Conservation (phyloP, 2,888 invertebrate species). For the Drosophila limbata region DNA sequence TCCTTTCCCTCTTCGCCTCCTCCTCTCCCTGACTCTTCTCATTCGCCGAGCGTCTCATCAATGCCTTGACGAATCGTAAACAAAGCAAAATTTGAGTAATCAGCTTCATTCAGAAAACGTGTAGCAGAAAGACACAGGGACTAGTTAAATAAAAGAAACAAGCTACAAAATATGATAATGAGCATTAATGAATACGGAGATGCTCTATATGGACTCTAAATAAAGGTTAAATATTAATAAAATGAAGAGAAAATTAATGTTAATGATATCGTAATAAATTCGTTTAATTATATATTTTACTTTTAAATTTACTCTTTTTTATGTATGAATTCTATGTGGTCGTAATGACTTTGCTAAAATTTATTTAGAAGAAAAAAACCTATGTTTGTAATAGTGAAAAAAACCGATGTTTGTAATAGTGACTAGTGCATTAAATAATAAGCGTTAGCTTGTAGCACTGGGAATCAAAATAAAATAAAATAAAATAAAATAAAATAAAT, state of each 20-base stretch:
- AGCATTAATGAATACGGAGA: neutral
- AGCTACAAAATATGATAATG: conserved; percentile 26
- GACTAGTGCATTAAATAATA: too few species aligned
- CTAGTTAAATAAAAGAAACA: conserved; percentile 54
- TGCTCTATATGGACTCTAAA: conserved; percentile 26
- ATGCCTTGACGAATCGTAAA: conserved; percentile 75
- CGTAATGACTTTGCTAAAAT: too few species aligned
- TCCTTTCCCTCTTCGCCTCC: neutral
- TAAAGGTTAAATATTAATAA: neutral
- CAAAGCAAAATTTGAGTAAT: conserved; percentile 78
- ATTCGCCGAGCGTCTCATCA: conserved; percentile 47
- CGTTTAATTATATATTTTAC: too few species aligned
- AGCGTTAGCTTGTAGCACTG: too few species aligned
- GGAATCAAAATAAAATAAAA: too few species aligned
- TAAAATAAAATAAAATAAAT: too few species aligned
- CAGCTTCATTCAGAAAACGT: conserved; percentile 76
- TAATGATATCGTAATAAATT: neutral
- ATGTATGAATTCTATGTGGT: too few species aligned
- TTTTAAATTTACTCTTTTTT: too few species aligned
- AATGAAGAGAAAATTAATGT: neutral
- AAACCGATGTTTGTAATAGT: too few species aligned
- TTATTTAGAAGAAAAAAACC: too few species aligned
- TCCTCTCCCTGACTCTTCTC: neutral
- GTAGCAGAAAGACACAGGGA: conserved; percentile 56
- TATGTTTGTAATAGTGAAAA: too few species aligned